phyloP scores from a whole-genome alignment of 2,113 vertebrate species.

The Leptobrachium leishanense region DNA sequence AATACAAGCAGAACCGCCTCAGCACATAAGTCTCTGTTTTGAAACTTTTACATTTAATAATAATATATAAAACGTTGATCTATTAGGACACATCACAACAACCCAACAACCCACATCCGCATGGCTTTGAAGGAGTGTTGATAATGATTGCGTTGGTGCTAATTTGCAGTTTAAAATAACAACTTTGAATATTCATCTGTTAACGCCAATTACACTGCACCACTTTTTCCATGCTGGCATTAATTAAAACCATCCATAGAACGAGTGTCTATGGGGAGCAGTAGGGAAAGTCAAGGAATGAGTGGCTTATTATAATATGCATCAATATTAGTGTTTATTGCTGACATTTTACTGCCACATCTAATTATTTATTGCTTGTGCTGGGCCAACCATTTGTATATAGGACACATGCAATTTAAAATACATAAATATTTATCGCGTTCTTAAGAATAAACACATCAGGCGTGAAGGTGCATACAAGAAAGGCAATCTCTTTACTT shows the following conservation, averaged over 20 bases:
- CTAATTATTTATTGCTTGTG: conserved; percentile 35
- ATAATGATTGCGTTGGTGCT: conserved; percentile 34
- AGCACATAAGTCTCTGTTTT: neutral
- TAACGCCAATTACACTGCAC: conserved; percentile 33
- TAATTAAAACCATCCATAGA: conserved; percentile 35
- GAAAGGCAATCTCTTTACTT: conserved; percentile 19
- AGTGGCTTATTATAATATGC: conserved; percentile 34
- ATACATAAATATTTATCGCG: conserved; percentile 35
- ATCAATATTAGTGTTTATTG: conserved; percentile 35
- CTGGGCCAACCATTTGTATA: conserved; percentile 19
- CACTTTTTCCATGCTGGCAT: conserved; percentile 28
- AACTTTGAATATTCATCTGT: conserved; percentile 36
- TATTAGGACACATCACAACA: conserved; percentile 21
- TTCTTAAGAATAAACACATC: conserved; percentile 7
- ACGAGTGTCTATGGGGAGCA: conserved; percentile 22
- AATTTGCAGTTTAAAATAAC: conserved; percentile 38
- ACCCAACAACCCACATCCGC: conserved; percentile 17
- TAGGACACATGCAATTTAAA: conserved; percentile 31
- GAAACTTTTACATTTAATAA: neutral
- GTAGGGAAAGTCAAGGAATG: conserved; percentile 20
- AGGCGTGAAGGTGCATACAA: conserved; percentile 1
- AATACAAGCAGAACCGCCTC: too few species aligned
- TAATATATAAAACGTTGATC: conserved; percentile 12
- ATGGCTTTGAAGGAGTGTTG: conserved; percentile 1
- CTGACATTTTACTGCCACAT: conserved; percentile 19